phyloP scores from a whole-genome alignment of 1,140 invertebrate genomes.

The Acromyrmex echinatior region DNA sequence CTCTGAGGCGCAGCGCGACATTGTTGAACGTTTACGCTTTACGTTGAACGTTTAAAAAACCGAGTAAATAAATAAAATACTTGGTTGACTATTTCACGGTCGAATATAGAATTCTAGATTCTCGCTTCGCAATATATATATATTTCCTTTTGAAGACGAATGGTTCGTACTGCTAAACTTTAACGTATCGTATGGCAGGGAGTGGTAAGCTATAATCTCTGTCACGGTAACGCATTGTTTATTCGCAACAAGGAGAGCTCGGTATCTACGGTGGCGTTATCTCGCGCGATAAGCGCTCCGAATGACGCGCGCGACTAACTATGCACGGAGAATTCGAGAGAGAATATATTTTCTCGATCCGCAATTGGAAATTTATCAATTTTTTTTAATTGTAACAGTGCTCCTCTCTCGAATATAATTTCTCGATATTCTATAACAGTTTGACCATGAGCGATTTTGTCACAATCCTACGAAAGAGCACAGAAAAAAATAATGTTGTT shows the following conservation, averaged over 20 bases:
- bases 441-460: too few relatives aligned
- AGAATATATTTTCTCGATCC: slow-evolving; percentile 15
- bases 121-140: neutral
- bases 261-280: slow-evolving; percentile 44
- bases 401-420: neutral
- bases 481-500: too few relatives aligned
- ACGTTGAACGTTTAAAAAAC: too few relatives aligned
- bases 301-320: neutral
- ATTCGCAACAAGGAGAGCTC: slow-evolving; percentile 12
- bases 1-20: neutral
- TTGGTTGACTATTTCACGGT: neutral
- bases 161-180: neutral
- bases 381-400: neutral
- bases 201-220: neutral
- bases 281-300: slow-evolving; percentile 46
- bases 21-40: neutral
- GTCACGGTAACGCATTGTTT: slow-evolving; percentile 26
- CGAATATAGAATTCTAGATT: neutral
- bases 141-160: neutral
- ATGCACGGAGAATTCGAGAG: neutral
- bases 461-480: too few relatives aligned
- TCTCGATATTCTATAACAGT: too few relatives aligned
- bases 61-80: neutral
- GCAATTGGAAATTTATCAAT: neutral
- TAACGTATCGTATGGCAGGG: neutral